Conservation (phyloP, 2,888 invertebrate species). For the Dilophus febrilis region DNA sequence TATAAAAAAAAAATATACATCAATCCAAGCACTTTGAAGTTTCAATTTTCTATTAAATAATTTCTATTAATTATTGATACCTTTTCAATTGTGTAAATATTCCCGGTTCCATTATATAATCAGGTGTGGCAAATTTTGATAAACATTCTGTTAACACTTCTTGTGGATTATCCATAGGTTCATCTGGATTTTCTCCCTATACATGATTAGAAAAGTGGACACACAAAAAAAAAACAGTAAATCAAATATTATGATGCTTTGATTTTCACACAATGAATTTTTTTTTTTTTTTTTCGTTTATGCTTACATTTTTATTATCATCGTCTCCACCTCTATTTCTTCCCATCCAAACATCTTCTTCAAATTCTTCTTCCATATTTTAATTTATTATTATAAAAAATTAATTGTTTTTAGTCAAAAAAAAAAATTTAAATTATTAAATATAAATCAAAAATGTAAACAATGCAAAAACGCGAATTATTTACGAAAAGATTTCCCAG, state of each 20-base stretch:
- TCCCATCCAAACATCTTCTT: conserved; percentile 25
- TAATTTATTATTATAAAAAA: no score
- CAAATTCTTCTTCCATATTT: conserved; percentile 26
- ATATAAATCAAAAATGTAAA: no score
- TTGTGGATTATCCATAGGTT: conserved; percentile 66
- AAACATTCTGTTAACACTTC: conserved; percentile 81
- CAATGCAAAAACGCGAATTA: no score
- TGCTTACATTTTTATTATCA: conserved; percentile 3
- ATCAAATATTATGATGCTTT: no score
- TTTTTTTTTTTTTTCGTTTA: no score
- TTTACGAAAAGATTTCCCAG: no score
- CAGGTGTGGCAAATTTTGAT: conserved; percentile 78
- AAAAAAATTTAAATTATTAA: no score
- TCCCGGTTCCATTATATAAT: conserved; percentile 97
- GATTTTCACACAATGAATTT: no score
- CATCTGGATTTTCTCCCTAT: conserved; percentile 48
- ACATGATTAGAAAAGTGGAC: conserved; percentile 2
- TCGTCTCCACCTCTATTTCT: conserved; percentile 12
- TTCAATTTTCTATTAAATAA: not conserved
- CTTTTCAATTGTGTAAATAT: conserved; percentile 84
- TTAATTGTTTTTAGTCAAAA: no score
- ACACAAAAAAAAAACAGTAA: not conserved
- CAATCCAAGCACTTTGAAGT: conserved; percentile 5
- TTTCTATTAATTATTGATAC: conserved; percentile 34
- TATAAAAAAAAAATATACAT: conserved; percentile 15